Evolutionary conservation across 1,140 invertebrate genomes (phyloP).

Genomic region (Nomia melanderi): DNA sequence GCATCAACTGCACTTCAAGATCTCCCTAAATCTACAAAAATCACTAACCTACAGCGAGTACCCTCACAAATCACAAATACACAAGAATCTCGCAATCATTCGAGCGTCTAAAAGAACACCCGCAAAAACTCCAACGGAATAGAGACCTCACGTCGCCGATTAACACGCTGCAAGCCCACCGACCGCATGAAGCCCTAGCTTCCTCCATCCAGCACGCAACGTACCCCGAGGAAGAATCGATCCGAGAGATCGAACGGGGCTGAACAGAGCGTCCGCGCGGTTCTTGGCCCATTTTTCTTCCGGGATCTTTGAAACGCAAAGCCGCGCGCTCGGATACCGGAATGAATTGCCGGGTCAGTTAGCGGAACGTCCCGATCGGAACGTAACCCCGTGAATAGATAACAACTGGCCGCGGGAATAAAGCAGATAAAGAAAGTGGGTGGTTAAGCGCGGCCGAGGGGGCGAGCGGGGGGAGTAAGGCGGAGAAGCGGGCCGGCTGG

Average conservation of each 20-base stretch:
- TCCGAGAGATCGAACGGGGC: background rate
- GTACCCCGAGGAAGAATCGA: background rate
- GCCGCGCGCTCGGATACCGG: conserved; percentile 17
- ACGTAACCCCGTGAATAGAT: conserved; percentile 63
- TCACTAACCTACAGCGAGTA: too few species aligned
- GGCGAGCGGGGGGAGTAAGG: background rate
- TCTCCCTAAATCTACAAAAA: too few species aligned
- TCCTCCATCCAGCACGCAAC: too few species aligned
- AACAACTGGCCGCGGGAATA: conserved; percentile 48
- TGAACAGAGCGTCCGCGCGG: background rate
- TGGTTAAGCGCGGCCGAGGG: background rate
- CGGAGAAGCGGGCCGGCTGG: background rate
- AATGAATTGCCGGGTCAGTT: conserved; percentile 56
- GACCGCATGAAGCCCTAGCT: too few species aligned
- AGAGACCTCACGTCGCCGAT: too few species aligned
- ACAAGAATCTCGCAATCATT: too few species aligned
- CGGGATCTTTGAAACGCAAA: conserved; percentile 9
- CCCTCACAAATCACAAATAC: too few species aligned
- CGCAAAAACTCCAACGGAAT: too few species aligned
- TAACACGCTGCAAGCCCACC: too few species aligned
- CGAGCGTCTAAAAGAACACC: too few species aligned
- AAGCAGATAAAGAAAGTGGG: conserved; percentile 37
- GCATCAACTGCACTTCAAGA: too few species aligned
- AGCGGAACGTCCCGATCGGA: conserved; percentile 47
- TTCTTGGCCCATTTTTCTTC: conserved; percentile 1